Evolutionary conservation across 1,140 invertebrate genomes (phyloP), one percentile per base, ranked within the genome.

Genomic region (Euwallacea similis): DNA sequence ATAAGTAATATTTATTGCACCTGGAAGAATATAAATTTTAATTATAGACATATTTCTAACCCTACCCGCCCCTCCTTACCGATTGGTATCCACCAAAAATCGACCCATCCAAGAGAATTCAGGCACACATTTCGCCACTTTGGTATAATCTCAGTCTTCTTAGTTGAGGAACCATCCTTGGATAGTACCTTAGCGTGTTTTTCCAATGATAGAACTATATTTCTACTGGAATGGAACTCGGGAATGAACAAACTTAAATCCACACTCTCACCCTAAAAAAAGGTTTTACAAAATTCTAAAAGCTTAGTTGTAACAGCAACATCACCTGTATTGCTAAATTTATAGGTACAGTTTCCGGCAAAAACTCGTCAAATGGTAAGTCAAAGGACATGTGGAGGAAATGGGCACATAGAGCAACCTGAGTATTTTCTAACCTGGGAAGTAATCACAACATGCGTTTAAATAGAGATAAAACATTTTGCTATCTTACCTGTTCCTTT

Each of bases 81-180:
- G 42, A 97, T 97, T 0, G 95, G 94, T 6, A 97, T 95, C 10
- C 91, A 92, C 95, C 95, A 97, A 80, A 96, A 98, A 79, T 97
- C 95, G 1, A 97, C 88, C 97, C 97, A 98, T 2, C 95, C 94
- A 76, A 87, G 85, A 78, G 87, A 87, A 79, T 88, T 89, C 59
- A 91, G 87, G 76, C 94, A 96, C 76, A 93, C 86, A 78, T 93
- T 93, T 71, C 93, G 87, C 95, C 95, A 97, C 81, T 95, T 95
- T 16, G 86, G 84, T 74, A 87, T 84, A 6, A 87, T 78, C 73
- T 88, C 87, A 3, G 82, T 81, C 33, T 87, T 81, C 42, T 83
- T 83, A 64, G 84, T 86, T 42, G 84, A 82, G 50, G 84, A 84
- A 9, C 92, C 92, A 81, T 94, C 90, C 66, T 92, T 85, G 66